A percentile compares a stretch with the other conserved stretches of the same genome.
These are phyloP conservation scores for Sebastes hubbsi DNA, from an alignment of 2,797 vertebrate species.

Conservation along the genomic window DNA sequence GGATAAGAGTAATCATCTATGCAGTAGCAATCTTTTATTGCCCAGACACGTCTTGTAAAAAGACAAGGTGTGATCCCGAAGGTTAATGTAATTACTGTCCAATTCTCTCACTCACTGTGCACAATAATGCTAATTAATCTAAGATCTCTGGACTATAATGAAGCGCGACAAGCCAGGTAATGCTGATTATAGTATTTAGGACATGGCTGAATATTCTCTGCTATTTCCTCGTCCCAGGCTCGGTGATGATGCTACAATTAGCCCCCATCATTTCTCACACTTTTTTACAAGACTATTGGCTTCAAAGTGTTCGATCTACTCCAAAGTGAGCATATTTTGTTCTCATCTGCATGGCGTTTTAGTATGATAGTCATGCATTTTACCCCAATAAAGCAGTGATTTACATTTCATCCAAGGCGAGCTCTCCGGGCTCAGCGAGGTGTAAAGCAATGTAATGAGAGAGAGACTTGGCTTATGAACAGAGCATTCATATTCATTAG, in stretches of 20 bases:
- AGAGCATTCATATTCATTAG: conserved; percentile 94
- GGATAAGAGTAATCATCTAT: conserved; percentile 84
- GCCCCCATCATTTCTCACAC: conserved; percentile 36
- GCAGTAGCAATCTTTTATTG: conserved; percentile 79
- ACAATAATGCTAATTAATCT: conserved; percentile 82
- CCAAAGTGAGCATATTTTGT: conserved; percentile 62
- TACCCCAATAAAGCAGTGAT: conserved; percentile 88
- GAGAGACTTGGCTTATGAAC: conserved; percentile 81
- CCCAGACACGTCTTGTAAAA: conserved; percentile 79
- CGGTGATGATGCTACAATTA: conserved; percentile 52
- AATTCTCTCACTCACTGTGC: conserved; percentile 79
- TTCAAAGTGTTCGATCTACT: conserved; percentile 45
- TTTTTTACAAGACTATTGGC: conserved; percentile 37
- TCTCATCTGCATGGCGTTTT: conserved; percentile 65
- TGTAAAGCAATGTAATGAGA: conserved; percentile 92
- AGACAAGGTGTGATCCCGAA: conserved; percentile 81
- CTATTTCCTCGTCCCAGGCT: conserved; percentile 50
- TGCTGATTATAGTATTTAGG: conserved; percentile 75
- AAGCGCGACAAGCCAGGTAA: conserved; percentile 75
- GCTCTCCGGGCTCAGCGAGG: conserved; percentile 84
- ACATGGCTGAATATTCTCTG: conserved; percentile 53
- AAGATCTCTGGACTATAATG: conserved; percentile 77
- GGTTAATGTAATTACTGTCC: conserved; percentile 84
- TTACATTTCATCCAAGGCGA: conserved; percentile 90
- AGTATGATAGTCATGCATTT: conserved; percentile 75